Evolutionary conservation across 2,888 invertebrate species (phyloP).

Genomic region (Idaea dimidiata): DNA sequence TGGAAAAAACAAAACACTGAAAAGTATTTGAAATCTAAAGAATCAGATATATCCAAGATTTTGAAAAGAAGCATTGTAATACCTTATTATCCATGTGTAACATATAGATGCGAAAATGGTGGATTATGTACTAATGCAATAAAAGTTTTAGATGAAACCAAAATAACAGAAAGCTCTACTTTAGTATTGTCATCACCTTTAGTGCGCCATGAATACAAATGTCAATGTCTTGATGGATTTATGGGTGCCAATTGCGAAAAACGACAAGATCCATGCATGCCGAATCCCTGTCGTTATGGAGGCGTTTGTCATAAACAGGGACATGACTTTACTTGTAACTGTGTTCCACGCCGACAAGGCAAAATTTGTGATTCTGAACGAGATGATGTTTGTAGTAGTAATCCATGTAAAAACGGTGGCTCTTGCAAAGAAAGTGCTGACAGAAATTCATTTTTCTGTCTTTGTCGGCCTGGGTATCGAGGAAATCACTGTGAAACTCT

Average conservation of each 20-base stretch:
- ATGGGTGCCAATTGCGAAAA: constrained; percentile 91
- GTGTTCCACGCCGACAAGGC: constrained; percentile 89
- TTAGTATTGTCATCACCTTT: constrained; percentile 91
- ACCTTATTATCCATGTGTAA: constrained; percentile 89
- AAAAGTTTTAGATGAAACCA: constrained; percentile 84
- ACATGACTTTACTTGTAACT: constrained; percentile 91
- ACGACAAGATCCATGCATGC: constrained; percentile 94
- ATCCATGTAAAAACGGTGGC: constrained; percentile 95
- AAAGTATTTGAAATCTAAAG: constrained; percentile 84
- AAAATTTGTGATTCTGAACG: constrained; percentile 91
- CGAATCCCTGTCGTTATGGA: constrained; percentile 92
- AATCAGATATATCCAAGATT: constrained; percentile 82
- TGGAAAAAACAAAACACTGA: constrained; percentile 83
- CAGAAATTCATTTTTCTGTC: constrained; percentile 93
- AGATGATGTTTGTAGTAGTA: constrained; percentile 91
- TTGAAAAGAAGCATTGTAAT: constrained; percentile 83
- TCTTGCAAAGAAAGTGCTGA: constrained; percentile 94
- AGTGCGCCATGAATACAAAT: constrained; percentile 88
- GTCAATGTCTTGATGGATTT: constrained; percentile 91
- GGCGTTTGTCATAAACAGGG: constrained; percentile 92
- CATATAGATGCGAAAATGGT: constrained; percentile 87
- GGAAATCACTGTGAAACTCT: constrained; percentile 95
- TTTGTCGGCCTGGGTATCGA: constrained; percentile 94
- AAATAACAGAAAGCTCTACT: constrained; percentile 89
- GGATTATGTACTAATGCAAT: constrained; percentile 88